These are phyloP conservation scores for Schizopygopsis malacanthus DNA, from an alignment of 2,797 vertebrate species.

Conservation along the genomic window DNA sequence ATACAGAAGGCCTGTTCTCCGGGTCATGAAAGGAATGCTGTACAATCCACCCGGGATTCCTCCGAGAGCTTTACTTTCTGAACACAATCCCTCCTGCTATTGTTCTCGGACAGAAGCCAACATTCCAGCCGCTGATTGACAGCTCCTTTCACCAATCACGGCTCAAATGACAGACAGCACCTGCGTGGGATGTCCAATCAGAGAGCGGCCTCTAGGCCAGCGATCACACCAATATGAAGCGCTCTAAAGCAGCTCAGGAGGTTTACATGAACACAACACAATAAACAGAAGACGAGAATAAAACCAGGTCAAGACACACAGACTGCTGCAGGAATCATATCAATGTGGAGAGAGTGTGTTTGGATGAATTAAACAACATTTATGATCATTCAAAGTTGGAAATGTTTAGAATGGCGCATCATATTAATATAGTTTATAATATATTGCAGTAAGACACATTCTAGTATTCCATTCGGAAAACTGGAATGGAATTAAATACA, in stretches of 20 bases:
- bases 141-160: slow-evolving; percentile 39
- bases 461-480: background rate
- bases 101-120: slow-evolving; percentile 39
- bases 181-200: slow-evolving; percentile 27
- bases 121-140: slow-evolving; percentile 40
- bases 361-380: background rate
- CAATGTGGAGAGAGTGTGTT: background rate
- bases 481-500: background rate
- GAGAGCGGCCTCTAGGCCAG: background rate
- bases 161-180: slow-evolving; percentile 28
- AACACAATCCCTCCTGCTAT: slow-evolving; percentile 54
- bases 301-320: slow-evolving; percentile 5
- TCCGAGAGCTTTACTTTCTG: slow-evolving; percentile 15
- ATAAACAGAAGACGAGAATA: background rate
- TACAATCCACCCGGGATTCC: slow-evolving; percentile 40
- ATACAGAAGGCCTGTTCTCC: slow-evolving; percentile 27
- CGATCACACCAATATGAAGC: background rate
- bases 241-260: slow-evolving; percentile 3
- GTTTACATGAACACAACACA: slow-evolving; percentile 2
- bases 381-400: background rate
- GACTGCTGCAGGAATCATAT: background rate
- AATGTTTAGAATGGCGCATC: background rate
- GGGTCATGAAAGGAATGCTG: slow-evolving; percentile 30
- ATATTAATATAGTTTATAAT: background rate
- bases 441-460: no score